Base-by-base conservation (phyloP, 2,888 invertebrate genomes). In the Aspidiotus destructor region DNA sequence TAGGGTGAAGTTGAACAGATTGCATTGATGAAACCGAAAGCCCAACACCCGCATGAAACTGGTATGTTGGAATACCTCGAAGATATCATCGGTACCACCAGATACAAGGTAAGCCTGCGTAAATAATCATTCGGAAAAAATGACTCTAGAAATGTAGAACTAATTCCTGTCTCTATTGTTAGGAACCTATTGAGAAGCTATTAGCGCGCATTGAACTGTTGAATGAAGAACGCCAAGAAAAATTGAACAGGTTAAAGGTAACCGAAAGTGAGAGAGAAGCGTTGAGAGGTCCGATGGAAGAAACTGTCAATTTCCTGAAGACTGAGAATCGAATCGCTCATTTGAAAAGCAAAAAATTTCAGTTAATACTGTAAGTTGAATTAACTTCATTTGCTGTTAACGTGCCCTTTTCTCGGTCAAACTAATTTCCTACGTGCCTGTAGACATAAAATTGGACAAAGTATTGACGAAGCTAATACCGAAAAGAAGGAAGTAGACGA, bases 1-100 rank as follows among this genome's bases (percentile, higher is more conserved):
- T 73, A 96, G 90, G 99, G 99, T 58, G 99, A 99, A 83, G 98
- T 99, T 0, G 99, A 99, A 80, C 95, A 96, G 77, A 99, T 99
- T 74, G 88, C 99, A 0, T 86, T 98, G 88, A 98, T 99, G 98
- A 98, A 97, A 77, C 89, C 96, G 0, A 99, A 95, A 80, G 92
- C 83, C 0, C 83, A 81, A 71, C 85, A 80, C 0, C 92, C 92
- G 74, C 86, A 89, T 74, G 98, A 98, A 73, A 85, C 89, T 10
- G 99, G 99, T 0, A 93, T 99, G 92, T 79, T 99, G 68, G 99
- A 99, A 77, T 99, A 95, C 78, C 81, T 99, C 62, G 99, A 99
- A 78, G 98, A 99, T 76, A 97, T 99, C 69, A 91, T 99, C 74
- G 99, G 99, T 0, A 94, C 92, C 0, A 82, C 85, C 0, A 81